Evolutionary conservation across 1,140 invertebrate genomes (phyloP).

Genomic region (Sesamia nonagrioides): DNA sequence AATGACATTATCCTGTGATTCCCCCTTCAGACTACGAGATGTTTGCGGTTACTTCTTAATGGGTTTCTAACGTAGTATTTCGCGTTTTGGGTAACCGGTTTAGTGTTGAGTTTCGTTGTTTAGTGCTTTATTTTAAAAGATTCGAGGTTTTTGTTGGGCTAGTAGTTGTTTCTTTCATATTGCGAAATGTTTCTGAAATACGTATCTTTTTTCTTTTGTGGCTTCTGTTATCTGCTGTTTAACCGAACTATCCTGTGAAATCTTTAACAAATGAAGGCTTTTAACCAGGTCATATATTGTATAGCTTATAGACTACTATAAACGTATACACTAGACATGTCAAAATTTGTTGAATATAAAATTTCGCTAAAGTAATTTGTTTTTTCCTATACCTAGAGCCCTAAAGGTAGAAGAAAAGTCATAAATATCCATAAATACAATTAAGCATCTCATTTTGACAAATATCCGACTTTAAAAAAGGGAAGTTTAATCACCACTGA

Average conservation of each 20-base stretch:
- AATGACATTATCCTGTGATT: constrained; percentile 45
- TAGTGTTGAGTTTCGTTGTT: not conserved
- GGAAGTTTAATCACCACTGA: constrained; percentile 71
- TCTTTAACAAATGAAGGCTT: too few relatives aligned
- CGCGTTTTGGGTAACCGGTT: constrained; percentile 12
- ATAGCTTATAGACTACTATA: too few relatives aligned
- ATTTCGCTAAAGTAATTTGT: too few relatives aligned
- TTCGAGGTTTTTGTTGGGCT: not conserved
- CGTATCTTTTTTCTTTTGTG: too few relatives aligned
- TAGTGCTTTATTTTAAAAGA: not conserved
- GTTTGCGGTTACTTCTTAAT: constrained; percentile 44
- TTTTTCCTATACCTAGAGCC: too few relatives aligned
- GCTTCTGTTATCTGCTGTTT: too few relatives aligned
- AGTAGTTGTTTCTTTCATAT: not conserved
- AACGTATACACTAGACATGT: too few relatives aligned
- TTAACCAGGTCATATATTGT: too few relatives aligned
- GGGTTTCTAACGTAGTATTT: constrained; percentile 40
- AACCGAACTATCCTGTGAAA: too few relatives aligned
- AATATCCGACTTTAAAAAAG: constrained; percentile 62
- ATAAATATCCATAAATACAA: not conserved
- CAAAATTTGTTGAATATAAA: too few relatives aligned
- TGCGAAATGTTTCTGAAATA: not conserved
- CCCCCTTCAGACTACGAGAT: constrained; percentile 26
- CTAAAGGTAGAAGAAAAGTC: not conserved
- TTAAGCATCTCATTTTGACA: constrained; percentile 32